Evolutionary conservation across 2,113 vertebrate species (phyloP).

Genomic region (Rhinogobius similis): DNA sequence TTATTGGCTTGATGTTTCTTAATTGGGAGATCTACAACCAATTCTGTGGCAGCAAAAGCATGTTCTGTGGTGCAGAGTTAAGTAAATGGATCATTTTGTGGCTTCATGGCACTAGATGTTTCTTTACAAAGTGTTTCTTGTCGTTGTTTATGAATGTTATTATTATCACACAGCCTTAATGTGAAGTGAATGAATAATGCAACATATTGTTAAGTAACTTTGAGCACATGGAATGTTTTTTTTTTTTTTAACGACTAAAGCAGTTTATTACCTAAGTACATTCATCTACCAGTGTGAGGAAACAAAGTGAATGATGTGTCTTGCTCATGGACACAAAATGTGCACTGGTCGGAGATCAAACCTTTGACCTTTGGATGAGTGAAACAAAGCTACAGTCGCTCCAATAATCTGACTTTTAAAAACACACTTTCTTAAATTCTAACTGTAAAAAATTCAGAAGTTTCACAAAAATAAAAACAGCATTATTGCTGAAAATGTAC

Average conservation of each 20-base stretch:
- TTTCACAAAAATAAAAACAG: slow-evolving; percentile 1
- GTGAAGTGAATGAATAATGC: neutral
- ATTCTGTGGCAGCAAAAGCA: neutral
- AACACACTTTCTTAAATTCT: no score
- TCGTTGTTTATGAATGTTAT: neutral
- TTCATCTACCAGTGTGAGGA: neutral
- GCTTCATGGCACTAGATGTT: no score
- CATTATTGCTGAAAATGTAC: neutral
- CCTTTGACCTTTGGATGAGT: neutral
- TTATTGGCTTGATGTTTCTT: no score
- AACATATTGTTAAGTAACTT: neutral
- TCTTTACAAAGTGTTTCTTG: no score
- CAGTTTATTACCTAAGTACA: neutral
- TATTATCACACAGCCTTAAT: neutral
- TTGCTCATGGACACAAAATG: neutral
- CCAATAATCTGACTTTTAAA: neutral
- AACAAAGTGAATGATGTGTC: neutral
- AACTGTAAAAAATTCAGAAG: neutral
- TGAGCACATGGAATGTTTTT: neutral
- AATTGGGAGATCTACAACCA: no score
- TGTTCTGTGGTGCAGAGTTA: no score
- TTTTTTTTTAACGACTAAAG: neutral
- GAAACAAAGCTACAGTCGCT: neutral
- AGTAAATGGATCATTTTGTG: no score
- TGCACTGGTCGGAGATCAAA: neutral